Base-by-base conservation (phyloP, 2,797 vertebrate species). In the Amblyraja radiata region DNA sequence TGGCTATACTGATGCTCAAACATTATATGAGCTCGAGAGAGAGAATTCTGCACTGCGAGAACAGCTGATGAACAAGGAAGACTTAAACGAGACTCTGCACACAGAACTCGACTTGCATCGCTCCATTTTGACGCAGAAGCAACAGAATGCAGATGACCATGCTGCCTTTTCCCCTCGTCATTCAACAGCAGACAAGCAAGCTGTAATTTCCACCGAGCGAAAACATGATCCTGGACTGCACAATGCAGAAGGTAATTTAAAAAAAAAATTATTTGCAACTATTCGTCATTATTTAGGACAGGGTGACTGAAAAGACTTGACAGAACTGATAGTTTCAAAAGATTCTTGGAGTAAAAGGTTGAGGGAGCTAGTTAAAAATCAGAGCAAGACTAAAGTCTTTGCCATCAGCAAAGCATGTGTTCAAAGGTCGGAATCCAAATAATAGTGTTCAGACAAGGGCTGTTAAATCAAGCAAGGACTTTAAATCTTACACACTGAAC, bases 41-140 rank as follows among this genome's bases (percentile, higher is more conserved):
- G 96, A 97, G 95, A 97, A 97, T 93, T 93, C 93, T 1, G 94
- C 94, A 16, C 95, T 97, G 54, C 96, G 95, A 93, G 96, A 97
- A 81, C 96, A 96, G 95, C 96, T 97, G 94, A 97, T 94, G 93
- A 94, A 94, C 95, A 97, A 95, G 23, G 94, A 96, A 93, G 96
- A 97, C 93, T 95, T 97, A 18, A 97, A 96, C 73, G 54, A 94
- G 80, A 96, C 94, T 36, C 95, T 97, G 93, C 96, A 95, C 90
- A 95, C 94, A 63, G 97, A 97, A 93, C 95, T 97, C 83, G 95
- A 97, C 93, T 96, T 97, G 93, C 96, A 97, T 32, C 95, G 95
- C 58, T 97, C 96, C 3, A 95, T 97, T 77, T 95, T 97, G 39
- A 90, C 94, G 6, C 93, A 93, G 74, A 36, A 93, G 71, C 84